Conservation (phyloP, 2,888 invertebrate species). For the Xanthostigma xanthostigma region DNA sequence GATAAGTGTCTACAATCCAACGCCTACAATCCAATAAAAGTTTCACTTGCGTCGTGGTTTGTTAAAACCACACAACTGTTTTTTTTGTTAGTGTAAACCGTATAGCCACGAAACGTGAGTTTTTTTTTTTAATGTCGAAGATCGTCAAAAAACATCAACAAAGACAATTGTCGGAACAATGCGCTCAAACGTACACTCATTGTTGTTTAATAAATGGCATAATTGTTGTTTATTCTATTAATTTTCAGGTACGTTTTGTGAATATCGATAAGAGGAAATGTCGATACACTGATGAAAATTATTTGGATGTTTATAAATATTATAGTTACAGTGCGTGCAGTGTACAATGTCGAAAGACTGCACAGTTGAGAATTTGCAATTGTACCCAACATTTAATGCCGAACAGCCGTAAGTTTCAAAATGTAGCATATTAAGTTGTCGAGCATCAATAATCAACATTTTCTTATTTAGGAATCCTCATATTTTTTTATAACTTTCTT, state of each 20-base stretch:
- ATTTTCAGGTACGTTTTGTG: constrained; percentile 34
- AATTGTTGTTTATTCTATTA: constrained; percentile 8
- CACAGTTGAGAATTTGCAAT: constrained; percentile 42
- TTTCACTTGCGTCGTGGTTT: too few relatives aligned
- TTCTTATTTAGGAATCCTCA: neutral
- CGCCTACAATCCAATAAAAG: too few relatives aligned
- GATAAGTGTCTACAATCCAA: too few relatives aligned
- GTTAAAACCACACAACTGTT: too few relatives aligned
- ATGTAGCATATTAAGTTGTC: too few relatives aligned
- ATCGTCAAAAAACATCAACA: constrained; percentile 1
- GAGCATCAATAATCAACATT: neutral
- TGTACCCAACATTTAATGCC: constrained; percentile 59
- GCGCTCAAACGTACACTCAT: too few relatives aligned
- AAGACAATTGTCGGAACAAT: constrained; percentile 1
- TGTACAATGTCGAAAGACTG: constrained; percentile 50
- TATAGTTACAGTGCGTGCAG: constrained; percentile 63
- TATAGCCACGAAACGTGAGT: too few relatives aligned
- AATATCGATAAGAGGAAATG: constrained; percentile 51
- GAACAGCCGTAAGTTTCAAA: constrained; percentile 32
- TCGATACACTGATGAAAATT: constrained; percentile 50
- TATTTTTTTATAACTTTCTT: constrained; percentile 1
- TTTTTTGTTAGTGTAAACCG: too few relatives aligned
- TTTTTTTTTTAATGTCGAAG: neutral
- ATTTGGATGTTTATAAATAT: constrained; percentile 40
- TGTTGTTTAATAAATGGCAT: too few relatives aligned